Evolutionary conservation across 2,797 vertebrate genomes (phyloP).

Genomic region (Oryzias sinensis): DNA sequence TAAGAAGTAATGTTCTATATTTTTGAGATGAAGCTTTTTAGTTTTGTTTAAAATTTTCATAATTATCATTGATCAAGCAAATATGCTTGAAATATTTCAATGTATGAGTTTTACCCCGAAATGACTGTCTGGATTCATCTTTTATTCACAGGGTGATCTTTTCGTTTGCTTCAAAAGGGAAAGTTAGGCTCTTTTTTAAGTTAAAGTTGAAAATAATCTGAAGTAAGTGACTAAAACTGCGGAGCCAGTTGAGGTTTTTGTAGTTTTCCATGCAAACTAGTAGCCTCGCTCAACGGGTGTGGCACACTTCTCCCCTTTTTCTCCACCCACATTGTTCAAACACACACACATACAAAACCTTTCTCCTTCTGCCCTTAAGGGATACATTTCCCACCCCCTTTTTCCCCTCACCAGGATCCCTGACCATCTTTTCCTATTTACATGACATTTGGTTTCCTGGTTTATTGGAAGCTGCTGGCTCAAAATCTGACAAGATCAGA

Average conservation of each 20-base stretch:
- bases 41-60: too few species aligned
- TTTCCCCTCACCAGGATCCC: not conserved
- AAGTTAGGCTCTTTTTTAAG: not conserved
- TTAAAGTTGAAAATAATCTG: not conserved
- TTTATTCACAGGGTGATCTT: too few species aligned
- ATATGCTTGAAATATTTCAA: not conserved
- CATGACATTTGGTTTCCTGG: slow-evolving; percentile 36
- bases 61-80: too few species aligned
- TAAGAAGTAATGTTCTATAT: too few species aligned
- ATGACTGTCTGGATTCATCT: too few species aligned
- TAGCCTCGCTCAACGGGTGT: slow-evolving; percentile 34
- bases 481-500: slow-evolving; percentile 27
- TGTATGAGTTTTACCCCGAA: not conserved
- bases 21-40: too few species aligned
- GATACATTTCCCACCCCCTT: not conserved
- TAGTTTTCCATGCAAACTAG: not conserved
- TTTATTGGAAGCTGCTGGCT: slow-evolving; percentile 10
- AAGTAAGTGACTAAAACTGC: not conserved
- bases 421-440: slow-evolving; percentile 36
- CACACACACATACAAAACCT: slow-evolving; percentile 7
- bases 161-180: too few species aligned
- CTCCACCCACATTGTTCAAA: not conserved
- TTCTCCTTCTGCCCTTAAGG: too few species aligned
- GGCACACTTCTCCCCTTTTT: slow-evolving; percentile 16
- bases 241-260: not conserved